Evolutionary conservation across 2,888 invertebrate species (phyloP).

Genomic region (Ecliptopera silaceata): DNA sequence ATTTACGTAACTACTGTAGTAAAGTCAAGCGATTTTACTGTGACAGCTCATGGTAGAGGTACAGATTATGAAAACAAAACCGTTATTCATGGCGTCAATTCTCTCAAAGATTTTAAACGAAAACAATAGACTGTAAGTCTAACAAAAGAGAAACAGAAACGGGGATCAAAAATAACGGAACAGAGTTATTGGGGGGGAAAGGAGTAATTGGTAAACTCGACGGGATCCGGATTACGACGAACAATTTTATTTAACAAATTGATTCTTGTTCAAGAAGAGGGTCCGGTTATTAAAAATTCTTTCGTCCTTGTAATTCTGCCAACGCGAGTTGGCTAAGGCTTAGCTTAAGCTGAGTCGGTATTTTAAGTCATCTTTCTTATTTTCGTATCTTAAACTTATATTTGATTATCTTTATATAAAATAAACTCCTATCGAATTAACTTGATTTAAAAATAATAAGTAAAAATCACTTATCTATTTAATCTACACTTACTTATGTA

Average conservation of each 20-base stretch:
- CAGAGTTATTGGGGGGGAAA: conserved; percentile 24
- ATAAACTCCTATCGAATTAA: no score
- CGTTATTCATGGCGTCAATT: conserved; percentile 9
- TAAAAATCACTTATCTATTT: no score
- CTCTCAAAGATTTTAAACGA: conserved; percentile 16
- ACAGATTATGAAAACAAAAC: background rate
- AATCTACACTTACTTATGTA: no score
- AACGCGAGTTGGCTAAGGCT: background rate
- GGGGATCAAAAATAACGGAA: conserved; percentile 26
- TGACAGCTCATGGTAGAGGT: no score
- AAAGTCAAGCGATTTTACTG: no score
- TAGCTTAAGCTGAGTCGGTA: background rate
- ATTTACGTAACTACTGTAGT: no score
- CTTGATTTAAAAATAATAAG: no score
- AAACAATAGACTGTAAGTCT: conserved; percentile 22
- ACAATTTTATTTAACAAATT: conserved; percentile 34
- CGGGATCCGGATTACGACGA: conserved; percentile 19
- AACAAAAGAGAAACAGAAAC: conserved; percentile 14
- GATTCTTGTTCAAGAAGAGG: conserved; percentile 29
- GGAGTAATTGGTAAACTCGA: conserved; percentile 33
- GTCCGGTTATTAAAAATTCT: conserved; percentile 37
- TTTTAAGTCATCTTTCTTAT: no score
- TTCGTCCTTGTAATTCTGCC: conserved; percentile 26
- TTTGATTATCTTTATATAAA: no score
- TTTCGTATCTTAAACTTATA: no score